Percentiles rank a stretch among this genome's conserved stretches.
Conservation (phyloP, 2,113 vertebrate genomes). For the Plestiodon gilberti region DNA sequence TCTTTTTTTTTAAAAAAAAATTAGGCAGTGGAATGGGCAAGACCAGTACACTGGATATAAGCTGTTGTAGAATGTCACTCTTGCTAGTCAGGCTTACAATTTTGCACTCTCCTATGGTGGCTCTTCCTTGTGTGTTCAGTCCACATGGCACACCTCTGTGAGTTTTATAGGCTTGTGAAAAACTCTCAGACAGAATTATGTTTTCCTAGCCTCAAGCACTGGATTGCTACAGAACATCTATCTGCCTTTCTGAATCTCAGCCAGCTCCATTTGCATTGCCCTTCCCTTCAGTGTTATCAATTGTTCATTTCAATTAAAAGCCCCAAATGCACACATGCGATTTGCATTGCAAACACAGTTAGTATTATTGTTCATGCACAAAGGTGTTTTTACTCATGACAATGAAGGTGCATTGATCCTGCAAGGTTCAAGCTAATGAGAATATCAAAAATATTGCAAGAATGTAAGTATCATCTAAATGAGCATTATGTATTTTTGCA, state of each 20-base stretch:
- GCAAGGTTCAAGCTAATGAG: not conserved
- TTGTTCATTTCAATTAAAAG: not conserved
- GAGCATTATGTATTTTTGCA: conserved; percentile 7
- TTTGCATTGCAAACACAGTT: not conserved
- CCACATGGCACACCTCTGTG: not conserved
- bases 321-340: not conserved
- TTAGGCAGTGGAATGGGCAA: not conserved
- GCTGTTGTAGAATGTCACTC: no score
- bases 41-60: not conserved
- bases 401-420: not conserved
- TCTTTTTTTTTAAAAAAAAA: not conserved
- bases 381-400: not conserved
- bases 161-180: not conserved
- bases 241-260: not conserved
- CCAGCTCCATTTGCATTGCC: not conserved
- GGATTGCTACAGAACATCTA: not conserved
- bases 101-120: not conserved
- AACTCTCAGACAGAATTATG: not conserved
- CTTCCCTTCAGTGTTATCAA: not conserved
- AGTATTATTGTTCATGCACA: no score
- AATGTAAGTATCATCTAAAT: conserved; percentile 3
- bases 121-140: not conserved
- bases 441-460: not conserved
- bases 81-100: no score
- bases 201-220: not conserved